A percentile compares a stretch with the other conserved stretches of the same genome.
Conservation (phyloP, 2,113 vertebrate species). For the Leucopsar rothschildi region DNA sequence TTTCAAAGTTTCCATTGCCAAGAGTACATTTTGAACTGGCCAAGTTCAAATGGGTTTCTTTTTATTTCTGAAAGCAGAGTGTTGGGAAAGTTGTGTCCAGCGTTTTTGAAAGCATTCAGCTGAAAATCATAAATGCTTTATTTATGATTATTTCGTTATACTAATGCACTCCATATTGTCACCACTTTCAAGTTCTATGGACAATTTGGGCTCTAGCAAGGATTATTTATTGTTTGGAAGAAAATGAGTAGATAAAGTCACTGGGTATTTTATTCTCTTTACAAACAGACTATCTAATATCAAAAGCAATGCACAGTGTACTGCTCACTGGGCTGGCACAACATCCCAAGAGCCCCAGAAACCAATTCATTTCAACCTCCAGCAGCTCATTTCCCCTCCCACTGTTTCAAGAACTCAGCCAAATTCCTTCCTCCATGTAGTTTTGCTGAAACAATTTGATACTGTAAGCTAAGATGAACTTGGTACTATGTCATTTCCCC, state of each 20-base stretch:
- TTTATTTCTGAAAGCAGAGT: not conserved
- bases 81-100: not conserved
- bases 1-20: not conserved
- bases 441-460: not conserved
- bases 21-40: not conserved
- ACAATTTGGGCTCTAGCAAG: not conserved
- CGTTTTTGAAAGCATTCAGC: not conserved
- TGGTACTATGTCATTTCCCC: not conserved
- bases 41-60: not conserved
- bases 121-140: not conserved
- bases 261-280: not conserved
- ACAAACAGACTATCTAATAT: not conserved
- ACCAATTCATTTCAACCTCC: not conserved
- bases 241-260: not conserved
- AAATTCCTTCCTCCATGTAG: not conserved
- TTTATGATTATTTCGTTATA: conserved; percentile 5
- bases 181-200: not conserved
- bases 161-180: not conserved
- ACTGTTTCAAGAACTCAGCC: not conserved
- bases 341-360: not conserved
- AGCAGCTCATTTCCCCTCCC: not conserved
- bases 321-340: not conserved
- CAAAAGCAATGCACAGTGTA: not conserved
- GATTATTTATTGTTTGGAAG: not conserved
- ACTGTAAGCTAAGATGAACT: not conserved